These are phyloP conservation scores for Odontocolon sp. DNA, from an alignment of 2,888 invertebrate genomes.

Conservation along the genomic window DNA sequence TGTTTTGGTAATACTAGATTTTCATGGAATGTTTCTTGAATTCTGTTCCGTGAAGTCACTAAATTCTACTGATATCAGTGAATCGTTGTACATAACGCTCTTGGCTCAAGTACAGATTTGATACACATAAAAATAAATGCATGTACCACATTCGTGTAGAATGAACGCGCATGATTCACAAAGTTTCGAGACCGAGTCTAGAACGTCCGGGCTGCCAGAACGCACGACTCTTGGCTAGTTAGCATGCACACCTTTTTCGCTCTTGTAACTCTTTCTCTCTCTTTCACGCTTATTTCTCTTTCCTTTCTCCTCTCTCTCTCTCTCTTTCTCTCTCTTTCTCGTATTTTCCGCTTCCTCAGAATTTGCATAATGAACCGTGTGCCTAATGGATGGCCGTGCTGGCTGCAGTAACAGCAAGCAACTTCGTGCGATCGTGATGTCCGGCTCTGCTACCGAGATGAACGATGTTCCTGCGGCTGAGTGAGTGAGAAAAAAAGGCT, in stretches of 20 bases:
- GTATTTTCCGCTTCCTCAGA: conserved; percentile 25
- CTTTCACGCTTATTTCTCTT: not conserved
- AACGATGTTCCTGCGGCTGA: not conserved
- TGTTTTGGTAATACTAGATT: no score
- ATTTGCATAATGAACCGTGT: conserved; percentile 46
- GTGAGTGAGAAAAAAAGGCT: not conserved
- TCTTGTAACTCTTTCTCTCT: not conserved
- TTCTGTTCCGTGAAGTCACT: no score
- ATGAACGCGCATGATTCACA: conserved; percentile 22
- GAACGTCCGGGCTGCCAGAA: not conserved
- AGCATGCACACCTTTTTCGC: conserved; percentile 22
- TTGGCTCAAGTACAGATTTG: not conserved
- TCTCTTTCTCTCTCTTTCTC: not conserved
- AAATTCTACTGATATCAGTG: no score
- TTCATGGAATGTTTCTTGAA: no score
- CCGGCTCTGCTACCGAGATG: conserved; percentile 10
- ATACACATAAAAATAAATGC: not conserved
- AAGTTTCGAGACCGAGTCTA: conserved; percentile 25
- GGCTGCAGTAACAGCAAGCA: conserved; percentile 13
- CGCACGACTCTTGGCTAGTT: conserved; percentile 5
- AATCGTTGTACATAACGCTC: no score
- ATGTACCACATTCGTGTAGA: not conserved
- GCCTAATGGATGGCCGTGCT: conserved; percentile 22
- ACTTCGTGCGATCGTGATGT: conserved; percentile 3
- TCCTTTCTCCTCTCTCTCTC: not conserved